Evolutionary conservation across 2,888 invertebrate species (phyloP), one percentile per base, ranked within the genome.

Genomic region (Latrodectus hesperus): DNA sequence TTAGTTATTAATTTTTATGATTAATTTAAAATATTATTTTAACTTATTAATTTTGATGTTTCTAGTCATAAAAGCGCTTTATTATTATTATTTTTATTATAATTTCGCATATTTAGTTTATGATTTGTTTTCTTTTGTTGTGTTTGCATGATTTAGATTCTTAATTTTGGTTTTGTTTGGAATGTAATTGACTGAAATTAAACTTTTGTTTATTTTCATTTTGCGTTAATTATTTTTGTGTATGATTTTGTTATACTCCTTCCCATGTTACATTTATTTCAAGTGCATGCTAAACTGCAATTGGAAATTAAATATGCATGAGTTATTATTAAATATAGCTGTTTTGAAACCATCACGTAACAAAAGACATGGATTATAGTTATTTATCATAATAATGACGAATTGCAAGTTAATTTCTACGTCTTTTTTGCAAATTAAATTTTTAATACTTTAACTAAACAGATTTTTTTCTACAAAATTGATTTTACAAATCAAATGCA

Each of bases 141-240:
- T 73, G 80, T 85, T 87, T 87, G 86, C 86, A 87, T 87, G 86
- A 65, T 81, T 81, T 73, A 80, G 70, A 65, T 64, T 76, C 65
- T 85, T 76, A 71, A 38, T 86, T 85, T 68, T 80, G 65, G 65
- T 87, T 65, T 70, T 70, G 76, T 87, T 81, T 87, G 65, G 38
- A 72, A 73, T 85, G 82, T 82, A 82, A 74, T 60, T 75, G 38
- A 52, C 22, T 60, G 79, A 80, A 81, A 82, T 87, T 82, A 87
- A 87, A 87, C 26, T 70, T 86, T 76, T 87, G 67, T 78, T 87
- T 75, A 72, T 86, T 80, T 86, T 71, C 52, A 52, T 70, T 87
- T 74, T 79, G 79, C 22, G 67, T 85, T 79, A 60, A 73, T 65
- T 26, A 22, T 72, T 87, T 81, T 87, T 85, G 75, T 55, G 75